Conservation (phyloP, 1,140 invertebrate species). For the Chlorops oryzae region DNA sequence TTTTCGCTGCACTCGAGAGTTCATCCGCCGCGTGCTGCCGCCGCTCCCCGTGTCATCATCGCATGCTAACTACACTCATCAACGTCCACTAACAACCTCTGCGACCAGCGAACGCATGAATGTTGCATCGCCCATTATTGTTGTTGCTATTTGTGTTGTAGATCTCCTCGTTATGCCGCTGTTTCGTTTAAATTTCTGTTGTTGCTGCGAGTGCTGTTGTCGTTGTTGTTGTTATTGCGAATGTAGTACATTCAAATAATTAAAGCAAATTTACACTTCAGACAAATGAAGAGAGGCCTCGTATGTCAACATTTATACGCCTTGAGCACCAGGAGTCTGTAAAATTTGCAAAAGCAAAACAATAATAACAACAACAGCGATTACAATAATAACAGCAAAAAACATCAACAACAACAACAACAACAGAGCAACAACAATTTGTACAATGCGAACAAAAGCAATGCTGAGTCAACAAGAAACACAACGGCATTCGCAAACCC, state of each 20-base stretch:
- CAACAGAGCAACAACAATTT: conserved; percentile 32
- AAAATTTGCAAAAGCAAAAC: too few species aligned
- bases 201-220: background rate
- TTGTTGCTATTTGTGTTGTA: too few species aligned
- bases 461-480: conserved; percentile 1
- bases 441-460: background rate
- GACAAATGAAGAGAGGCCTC: conserved; percentile 21
- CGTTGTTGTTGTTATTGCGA: background rate
- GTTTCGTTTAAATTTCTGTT: conserved; percentile 14
- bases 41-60: too few species aligned
- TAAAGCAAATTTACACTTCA: conserved; percentile 47
- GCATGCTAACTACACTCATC: too few species aligned
- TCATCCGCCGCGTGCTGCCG: too few species aligned
- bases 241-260: conserved; percentile 31
- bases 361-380: conserved; percentile 12
- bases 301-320: too few species aligned
- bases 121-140: too few species aligned
- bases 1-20: too few species aligned
- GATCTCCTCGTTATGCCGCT: conserved; percentile 23
- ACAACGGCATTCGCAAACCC: too few species aligned
- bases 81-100: too few species aligned
- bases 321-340: too few species aligned
- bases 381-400: conserved; percentile 2
- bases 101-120: too few species aligned
- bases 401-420: conserved; percentile 19